Evolutionary conservation across 2,888 invertebrate genomes (phyloP).

Genomic region (Torymus texanus): DNA sequence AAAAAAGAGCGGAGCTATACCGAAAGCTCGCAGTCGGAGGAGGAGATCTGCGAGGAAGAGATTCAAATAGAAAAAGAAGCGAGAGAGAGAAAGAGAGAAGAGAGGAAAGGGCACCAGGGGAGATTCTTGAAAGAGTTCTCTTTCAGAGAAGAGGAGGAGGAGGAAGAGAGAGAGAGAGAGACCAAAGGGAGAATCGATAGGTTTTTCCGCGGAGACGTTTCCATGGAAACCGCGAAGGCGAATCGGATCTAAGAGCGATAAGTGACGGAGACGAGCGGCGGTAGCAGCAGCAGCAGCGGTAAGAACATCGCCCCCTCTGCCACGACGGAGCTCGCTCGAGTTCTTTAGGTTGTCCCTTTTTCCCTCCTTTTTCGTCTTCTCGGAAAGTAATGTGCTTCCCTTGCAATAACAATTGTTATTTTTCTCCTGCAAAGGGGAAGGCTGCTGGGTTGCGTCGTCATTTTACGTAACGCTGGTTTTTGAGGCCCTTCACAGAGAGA

Average conservation of each 20-base stretch:
- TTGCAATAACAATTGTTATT: constrained; percentile 9
- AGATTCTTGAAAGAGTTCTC: constrained; percentile 72
- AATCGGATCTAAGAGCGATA: constrained; percentile 71
- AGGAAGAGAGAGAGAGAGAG: constrained; percentile 54
- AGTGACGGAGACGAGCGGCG: constrained; percentile 66
- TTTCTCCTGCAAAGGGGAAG: neutral
- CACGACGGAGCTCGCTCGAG: no score
- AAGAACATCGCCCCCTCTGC: constrained; percentile 64
- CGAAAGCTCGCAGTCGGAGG: constrained; percentile 25
- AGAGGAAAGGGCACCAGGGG: constrained; percentile 59
- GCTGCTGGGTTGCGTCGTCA: neutral
- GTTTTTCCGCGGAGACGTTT: constrained; percentile 73
- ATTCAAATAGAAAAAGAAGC: constrained; percentile 54
- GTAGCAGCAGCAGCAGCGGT: constrained; percentile 51
- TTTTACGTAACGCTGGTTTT: no score
- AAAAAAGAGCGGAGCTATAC: constrained; percentile 47
- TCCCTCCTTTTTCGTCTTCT: neutral
- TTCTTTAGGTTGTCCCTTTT: constrained; percentile 36
- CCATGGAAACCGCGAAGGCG: constrained; percentile 73
- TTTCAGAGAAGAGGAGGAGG: constrained; percentile 59
- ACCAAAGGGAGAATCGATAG: constrained; percentile 75
- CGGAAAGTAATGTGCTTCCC: neutral
- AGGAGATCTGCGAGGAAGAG: constrained; percentile 49
- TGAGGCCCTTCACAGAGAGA: no score
- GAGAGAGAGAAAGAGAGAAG: constrained; percentile 52